Evolutionary conservation across 2,888 invertebrate genomes (phyloP).

Genomic region (Drosophila diplacantha): DNA sequence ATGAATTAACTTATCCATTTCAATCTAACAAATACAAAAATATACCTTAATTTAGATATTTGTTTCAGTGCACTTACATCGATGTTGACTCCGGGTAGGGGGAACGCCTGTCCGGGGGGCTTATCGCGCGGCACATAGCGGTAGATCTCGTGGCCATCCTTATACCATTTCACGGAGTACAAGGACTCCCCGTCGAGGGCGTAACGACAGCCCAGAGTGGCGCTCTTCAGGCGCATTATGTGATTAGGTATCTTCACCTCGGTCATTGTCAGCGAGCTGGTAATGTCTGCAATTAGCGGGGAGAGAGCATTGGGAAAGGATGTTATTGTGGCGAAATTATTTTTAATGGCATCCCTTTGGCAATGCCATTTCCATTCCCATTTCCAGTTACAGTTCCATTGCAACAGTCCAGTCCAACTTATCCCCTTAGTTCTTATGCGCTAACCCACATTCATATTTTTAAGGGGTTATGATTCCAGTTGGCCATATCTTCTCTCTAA

Average conservation of each 20-base stretch:
- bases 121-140: conserved; percentile 89
- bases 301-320: conserved; percentile 5
- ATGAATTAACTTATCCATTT: too few relatives aligned
- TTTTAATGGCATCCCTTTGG: conserved; percentile 31
- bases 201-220: conserved; percentile 88
- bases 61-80: conserved; percentile 83
- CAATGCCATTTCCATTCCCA: conserved; percentile 11
- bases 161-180: conserved; percentile 95
- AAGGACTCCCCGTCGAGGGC: conserved; percentile 88
- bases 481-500: conserved; percentile 60
- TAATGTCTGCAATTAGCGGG: conserved; percentile 78
- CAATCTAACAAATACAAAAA: background rate
- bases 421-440: conserved; percentile 23
- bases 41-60: background rate
- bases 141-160: conserved; percentile 93
- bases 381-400: too few relatives aligned
- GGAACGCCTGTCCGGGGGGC: conserved; percentile 88
- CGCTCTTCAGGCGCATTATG: conserved; percentile 87
- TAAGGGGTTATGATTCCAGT: conserved; percentile 35
- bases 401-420: conserved; percentile 7
- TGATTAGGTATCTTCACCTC: conserved; percentile 90
- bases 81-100: conserved; percentile 88
- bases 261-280: conserved; percentile 83
- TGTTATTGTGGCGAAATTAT: conserved; percentile 50
- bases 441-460: conserved; percentile 38